Conservation (phyloP, 2,797 vertebrate genomes). For the Buphagus erythrorhynchus region DNA sequence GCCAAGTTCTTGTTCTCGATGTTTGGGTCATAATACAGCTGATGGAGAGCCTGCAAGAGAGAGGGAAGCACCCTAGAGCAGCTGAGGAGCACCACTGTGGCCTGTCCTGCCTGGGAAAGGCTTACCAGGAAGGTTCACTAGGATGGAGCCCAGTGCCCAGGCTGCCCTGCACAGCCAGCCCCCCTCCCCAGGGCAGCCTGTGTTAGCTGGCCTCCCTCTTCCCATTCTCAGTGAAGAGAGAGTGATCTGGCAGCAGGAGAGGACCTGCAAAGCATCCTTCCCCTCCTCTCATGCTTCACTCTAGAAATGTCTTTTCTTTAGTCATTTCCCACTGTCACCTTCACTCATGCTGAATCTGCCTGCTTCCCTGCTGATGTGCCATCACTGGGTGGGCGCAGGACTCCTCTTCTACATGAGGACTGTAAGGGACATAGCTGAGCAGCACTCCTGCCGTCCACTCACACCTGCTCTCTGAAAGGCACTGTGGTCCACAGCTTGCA, state of each 20-base stretch:
- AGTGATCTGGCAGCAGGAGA: not conserved
- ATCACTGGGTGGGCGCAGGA: accelerated
- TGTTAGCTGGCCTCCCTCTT: not conserved
- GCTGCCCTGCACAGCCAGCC: not conserved
- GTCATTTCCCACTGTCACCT: not conserved
- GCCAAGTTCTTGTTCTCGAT: conserved; percentile 99
- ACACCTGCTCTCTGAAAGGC: not conserved
- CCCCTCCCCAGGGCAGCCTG: not conserved
- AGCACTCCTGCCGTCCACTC: not conserved
- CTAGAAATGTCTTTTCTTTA: not conserved
- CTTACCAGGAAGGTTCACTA: not conserved
- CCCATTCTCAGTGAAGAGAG: accelerated
- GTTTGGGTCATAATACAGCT: conserved; percentile 98
- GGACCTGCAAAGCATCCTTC: not conserved
- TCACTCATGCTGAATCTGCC: not conserved
- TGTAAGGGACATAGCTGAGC: not conserved
- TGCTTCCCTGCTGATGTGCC: not conserved
- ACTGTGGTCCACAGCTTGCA: not conserved
- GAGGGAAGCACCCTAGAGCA: conserved; percentile 18
- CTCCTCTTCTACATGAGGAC: not conserved
- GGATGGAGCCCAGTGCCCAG: accelerated
- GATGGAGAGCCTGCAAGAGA: conserved; percentile 90
- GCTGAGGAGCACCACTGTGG: not conserved
- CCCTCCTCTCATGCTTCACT: not conserved
- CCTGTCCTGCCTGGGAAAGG: not conserved